These are phyloP conservation scores for Pterophyllum scalare DNA, from an alignment of 2,113 vertebrate genomes.

Conservation along the genomic window DNA sequence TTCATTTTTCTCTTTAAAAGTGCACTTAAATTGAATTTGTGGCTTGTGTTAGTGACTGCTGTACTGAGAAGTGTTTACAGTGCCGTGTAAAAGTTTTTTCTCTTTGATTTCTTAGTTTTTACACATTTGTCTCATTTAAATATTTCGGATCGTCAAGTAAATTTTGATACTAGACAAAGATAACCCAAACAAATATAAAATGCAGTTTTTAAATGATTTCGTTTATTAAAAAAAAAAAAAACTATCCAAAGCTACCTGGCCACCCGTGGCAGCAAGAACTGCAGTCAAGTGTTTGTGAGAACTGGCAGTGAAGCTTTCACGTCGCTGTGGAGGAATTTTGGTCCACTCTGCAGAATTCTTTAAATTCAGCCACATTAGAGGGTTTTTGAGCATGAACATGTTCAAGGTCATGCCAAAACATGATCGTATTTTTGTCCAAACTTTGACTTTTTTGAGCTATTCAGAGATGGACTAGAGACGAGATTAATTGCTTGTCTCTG, in stretches of 20 bases:
- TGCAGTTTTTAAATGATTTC: not conserved
- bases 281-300: not conserved
- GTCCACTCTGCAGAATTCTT: not conserved
- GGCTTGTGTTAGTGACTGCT: too few species aligned
- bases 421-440: not conserved
- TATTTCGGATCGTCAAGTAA: not conserved
- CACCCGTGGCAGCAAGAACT: not conserved
- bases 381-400: not conserved
- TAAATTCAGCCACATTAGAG: not conserved
- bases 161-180: not conserved
- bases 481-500: too few species aligned
- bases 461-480: too few species aligned
- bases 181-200: not conserved
- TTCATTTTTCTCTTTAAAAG: not conserved
- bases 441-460: not conserved
- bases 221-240: not conserved
- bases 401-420: not conserved
- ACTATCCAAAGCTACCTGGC: not conserved
- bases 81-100: too few species aligned
- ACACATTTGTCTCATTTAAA: not conserved
- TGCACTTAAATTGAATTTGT: not conserved
- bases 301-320: not conserved
- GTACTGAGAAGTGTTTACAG: too few species aligned
- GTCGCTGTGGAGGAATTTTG: not conserved
- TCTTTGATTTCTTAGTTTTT: not conserved